Conservation (phyloP, 2,113 vertebrate species). For the Calyptomena viridis region DNA sequence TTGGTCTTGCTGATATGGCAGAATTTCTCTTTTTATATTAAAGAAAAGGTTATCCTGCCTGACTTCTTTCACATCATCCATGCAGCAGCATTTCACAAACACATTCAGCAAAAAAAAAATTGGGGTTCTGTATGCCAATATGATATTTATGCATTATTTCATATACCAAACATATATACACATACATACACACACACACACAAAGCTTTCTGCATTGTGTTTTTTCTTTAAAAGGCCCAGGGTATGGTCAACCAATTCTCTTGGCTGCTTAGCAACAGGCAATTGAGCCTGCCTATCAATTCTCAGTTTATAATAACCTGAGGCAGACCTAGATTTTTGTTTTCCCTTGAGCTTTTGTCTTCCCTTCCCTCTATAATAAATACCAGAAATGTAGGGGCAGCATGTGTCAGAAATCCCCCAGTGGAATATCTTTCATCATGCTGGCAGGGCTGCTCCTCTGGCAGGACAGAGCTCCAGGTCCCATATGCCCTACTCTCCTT, state of each 20-base stretch:
- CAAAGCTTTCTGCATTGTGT: not conserved
- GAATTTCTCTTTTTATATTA: not conserved
- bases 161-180: not conserved
- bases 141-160: not conserved
- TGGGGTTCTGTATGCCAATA: not conserved
- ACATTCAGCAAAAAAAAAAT: not conserved
- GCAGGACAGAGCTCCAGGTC: not conserved
- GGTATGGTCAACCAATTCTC: conserved; percentile 42
- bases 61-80: not conserved
- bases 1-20: not conserved
- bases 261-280: conserved; percentile 69
- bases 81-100: not conserved
- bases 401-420: conserved; percentile 20
- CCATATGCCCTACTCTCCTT: not conserved
- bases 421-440: not conserved
- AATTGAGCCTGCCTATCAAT: conserved; percentile 61
- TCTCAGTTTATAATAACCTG: conserved; percentile 67
- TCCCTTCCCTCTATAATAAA: conserved; percentile 52
- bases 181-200: not conserved
- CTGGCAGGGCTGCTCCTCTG: not conserved
- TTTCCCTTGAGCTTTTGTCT: conserved; percentile 60
- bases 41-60: not conserved
- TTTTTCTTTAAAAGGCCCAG: not conserved
- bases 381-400: conserved; percentile 49
- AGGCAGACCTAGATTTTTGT: conserved; percentile 68